Base-by-base conservation (phyloP, 2,113 vertebrate genomes). In the Lamprologus tigripictilis region DNA sequence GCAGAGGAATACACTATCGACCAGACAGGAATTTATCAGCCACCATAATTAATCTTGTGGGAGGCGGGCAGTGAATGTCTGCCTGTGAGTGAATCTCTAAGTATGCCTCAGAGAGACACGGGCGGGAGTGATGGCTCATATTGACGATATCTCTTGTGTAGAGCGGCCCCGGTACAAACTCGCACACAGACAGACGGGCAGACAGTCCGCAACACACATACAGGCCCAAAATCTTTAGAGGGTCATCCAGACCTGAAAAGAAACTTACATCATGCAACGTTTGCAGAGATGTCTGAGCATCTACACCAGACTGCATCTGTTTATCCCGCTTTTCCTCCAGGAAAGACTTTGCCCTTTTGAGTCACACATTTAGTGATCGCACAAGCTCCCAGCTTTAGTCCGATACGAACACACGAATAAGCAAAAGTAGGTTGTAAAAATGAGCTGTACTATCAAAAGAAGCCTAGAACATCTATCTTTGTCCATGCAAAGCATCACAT, bases 31-130 rank as follows among this genome's bases (percentile, higher is more conserved):
- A 94, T 91, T 90, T 68, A 94, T 89, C 91, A 89, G 68, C 87
- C 86, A 90, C 92, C 81, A 82, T 83, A 93, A 95, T 95, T 94
- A 86, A 94, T 95, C 92, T 89, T 86, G 89, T 86, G 89, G 89
- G 78, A 87, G 78, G 83, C 10, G 19, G 49, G 45, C 7, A 19
- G 51, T 16, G 37, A 82, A 68, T 81, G 28, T 80, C 35, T 80
- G 78, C 54, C 26, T 82, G 84, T 47, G 84, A 78, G 83, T 76
- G 88, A 58, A 61, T 83, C 76, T 63, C 45, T 80, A 71, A 81
- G 71, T 12, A 76, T 45, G 79, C 81, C 53, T 87, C 26, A 85
- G 82, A 84, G 83, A 83, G 87, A 90, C 86, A 89, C 82, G 21
- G 81, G 73, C 23, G 54, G 84, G 90, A 87, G 79, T 31, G 51